phyloP scores from a whole-genome alignment of 1,140 invertebrate species.

The Cotesia chilonis region DNA sequence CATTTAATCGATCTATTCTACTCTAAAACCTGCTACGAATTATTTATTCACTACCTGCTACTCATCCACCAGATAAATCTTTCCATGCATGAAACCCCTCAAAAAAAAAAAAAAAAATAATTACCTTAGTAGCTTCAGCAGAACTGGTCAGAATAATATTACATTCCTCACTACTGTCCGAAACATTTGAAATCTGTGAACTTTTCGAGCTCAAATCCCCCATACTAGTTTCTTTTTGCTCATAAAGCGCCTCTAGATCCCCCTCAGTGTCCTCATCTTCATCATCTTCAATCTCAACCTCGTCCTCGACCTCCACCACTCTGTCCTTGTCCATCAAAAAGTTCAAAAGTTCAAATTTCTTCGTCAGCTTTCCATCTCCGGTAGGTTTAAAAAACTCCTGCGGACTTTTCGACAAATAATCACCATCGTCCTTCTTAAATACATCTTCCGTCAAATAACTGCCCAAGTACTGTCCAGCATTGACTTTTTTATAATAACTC shows the following conservation, averaged over 20 bases:
- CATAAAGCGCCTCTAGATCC: constrained; percentile 61
- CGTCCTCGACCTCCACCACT: constrained; percentile 69
- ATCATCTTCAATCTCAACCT: constrained; percentile 67
- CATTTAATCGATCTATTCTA: not conserved
- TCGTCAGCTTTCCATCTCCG: constrained; percentile 66
- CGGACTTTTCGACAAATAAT: constrained; percentile 53
- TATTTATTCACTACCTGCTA: not conserved
- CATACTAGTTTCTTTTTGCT: constrained; percentile 62
- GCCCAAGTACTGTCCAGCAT: constrained; percentile 81
- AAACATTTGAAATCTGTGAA: constrained; percentile 68
- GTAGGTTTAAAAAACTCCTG: constrained; percentile 53
- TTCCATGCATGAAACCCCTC: too few species aligned
- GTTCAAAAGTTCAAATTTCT: constrained; percentile 88
- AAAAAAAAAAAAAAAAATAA: constrained; percentile 17
- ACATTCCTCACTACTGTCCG: constrained; percentile 69
- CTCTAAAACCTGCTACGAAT: not conserved
- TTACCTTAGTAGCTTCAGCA: constrained; percentile 58
- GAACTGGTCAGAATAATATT: constrained; percentile 62
- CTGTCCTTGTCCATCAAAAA: constrained; percentile 81
- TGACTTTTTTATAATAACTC: constrained; percentile 59
- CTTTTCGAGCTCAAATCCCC: constrained; percentile 67
- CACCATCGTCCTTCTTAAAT: constrained; percentile 67
- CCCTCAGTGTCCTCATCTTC: constrained; percentile 59
- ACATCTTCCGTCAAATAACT: constrained; percentile 84
- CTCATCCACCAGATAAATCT: too few species aligned